Evolutionary conservation across 2,797 vertebrate genomes (phyloP), one percentile per base, ranked within the genome.

Genomic region (Eospalax fontanierii): DNA sequence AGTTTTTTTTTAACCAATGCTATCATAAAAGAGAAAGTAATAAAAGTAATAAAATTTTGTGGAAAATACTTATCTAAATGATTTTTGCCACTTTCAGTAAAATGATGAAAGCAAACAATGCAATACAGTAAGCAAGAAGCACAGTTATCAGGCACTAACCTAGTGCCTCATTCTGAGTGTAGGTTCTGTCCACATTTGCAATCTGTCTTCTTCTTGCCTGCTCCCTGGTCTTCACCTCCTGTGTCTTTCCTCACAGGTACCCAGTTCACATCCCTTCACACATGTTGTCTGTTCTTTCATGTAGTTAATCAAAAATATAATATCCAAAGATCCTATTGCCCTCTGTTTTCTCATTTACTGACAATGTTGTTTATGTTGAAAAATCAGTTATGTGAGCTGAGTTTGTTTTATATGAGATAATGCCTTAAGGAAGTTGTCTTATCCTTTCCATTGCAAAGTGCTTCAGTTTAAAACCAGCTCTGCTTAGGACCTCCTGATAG

Each of bases 21-120:
- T 73, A 80, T 75, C 94, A 90, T 70, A 78, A 87, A 73, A 80
- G 30, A 95, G 54, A 79, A 84, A 92, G 43, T 9, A 96, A 81
- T 61, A 93, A 86, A 79, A 8, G 2, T 79, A 92, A 87, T 92
- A 26, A 68, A 54, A 54, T 54, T 54, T 10, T 10, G 50, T 7
- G 50, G 50, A 54, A 54, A 54, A 54, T 54, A 54, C 8, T 54
- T 54, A 92, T 96, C 66, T 75, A 14, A 11, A 97, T 65, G 85
- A 94, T 21, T 2, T 94, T 82, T 96, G 2, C 28, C 1, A 74
- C 96, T 97, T 97, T 93, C 16, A 82, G 65, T 92, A 54, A 73
- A 74, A 21, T 61, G 16, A 87, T 73, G 3, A 1, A 73, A 38
- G 5, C 65, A 61, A 54, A 35, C 4, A 21, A 26, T 10, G 43